Evolutionary conservation across 2,888 invertebrate genomes (phyloP), one percentile per base, ranked within the genome.

Genomic region (Autographa pulchrina): DNA sequence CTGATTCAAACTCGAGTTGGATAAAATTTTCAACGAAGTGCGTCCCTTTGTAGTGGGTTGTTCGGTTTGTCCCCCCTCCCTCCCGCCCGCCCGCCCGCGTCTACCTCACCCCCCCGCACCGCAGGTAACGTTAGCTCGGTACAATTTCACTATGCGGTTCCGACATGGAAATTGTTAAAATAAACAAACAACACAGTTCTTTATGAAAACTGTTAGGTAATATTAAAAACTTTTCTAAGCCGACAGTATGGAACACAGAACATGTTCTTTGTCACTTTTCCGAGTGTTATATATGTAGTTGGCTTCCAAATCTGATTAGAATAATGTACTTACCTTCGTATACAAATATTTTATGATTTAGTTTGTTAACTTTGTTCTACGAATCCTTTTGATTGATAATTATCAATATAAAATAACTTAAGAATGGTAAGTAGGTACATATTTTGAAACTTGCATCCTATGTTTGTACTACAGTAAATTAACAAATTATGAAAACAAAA

Each of bases 41-140:
- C 65, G 69, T 80, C 80, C 78, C 78, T 86, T 88, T 89, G 86
- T 88, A 85, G 87, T 86, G 87, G 85, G 78, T 81, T 81, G 77
- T 66, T 74, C 35, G 72, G 81, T 75, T 74, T 63, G 67, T 68
- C 66, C 68, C 69, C 32, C 72, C 68, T 73, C 72, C 62, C 43
- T 71, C 61, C 68, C 32, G 59, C 52, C 56, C 20, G 32, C 38
- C 43, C 61, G n/a, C 48, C n/a, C 48, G n/a, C 48, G 66, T 67
- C 67, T 67, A 69, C 35, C 71, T 66, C 75, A 70, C 68, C 35
- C 68, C 73, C 72, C 68, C 77, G 58, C 70, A 77, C 76, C 81
- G 70, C 80, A 80, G 71, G 78, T 77, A 77, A 80, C 71, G 32
- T 74, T 71, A 59, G 14, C 69, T 65, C 58, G 62, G 78, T 56